Percentiles rank a stretch among this genome's conserved stretches.
Evolutionary conservation across 1,140 invertebrate genomes (phyloP).

Genomic region (Drosophila orosa): DNA sequence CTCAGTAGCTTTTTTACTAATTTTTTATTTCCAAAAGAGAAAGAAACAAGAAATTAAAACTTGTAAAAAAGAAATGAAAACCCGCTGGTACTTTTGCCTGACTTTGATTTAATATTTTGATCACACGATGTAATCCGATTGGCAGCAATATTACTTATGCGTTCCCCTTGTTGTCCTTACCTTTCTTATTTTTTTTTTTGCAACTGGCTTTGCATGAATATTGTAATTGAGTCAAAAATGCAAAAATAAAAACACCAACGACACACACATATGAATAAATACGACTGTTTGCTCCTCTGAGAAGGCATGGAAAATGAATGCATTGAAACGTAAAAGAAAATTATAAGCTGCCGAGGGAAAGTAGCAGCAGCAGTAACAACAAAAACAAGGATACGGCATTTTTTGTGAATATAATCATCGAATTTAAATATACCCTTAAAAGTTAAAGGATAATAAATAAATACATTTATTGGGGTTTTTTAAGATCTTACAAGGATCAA

Average conservation of each 20-base stretch:
- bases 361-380: conserved; percentile 13
- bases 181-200: background rate
- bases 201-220: conserved; percentile 61
- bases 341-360: conserved; percentile 69
- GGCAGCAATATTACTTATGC: conserved; percentile 57
- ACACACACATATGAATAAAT: conserved; percentile 11
- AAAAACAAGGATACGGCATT: conserved; percentile 10
- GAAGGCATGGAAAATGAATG: conserved; percentile 75
- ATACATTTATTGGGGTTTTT: background rate
- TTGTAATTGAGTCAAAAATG: conserved; percentile 79
- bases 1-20: background rate
- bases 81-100: background rate
- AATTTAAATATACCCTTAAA: background rate
- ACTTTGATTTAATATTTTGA: conserved; percentile 50
- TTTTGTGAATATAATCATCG: background rate
- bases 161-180: conserved; percentile 1
- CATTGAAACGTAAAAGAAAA: conserved; percentile 82
- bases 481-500: background rate
- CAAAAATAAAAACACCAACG: conserved; percentile 44
- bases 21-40: background rate
- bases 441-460: background rate
- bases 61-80: background rate
- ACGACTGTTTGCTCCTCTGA: conserved; percentile 55
- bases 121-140: conserved; percentile 73
- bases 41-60: background rate